Base-by-base conservation (phyloP, 2,888 invertebrate species). In the Dicroscelio sp. region DNA sequence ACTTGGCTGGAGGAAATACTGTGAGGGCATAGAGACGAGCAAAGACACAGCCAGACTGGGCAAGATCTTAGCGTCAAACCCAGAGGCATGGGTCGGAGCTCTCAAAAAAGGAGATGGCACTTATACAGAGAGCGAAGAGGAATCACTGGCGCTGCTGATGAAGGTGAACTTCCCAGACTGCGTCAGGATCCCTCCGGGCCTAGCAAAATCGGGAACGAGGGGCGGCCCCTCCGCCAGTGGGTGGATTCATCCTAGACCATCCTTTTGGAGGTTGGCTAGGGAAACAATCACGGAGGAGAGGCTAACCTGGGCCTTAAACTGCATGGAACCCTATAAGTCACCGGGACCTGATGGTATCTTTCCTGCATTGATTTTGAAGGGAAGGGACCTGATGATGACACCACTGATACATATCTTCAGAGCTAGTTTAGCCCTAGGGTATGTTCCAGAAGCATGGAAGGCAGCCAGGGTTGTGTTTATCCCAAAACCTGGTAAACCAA, bases 71-170 rank as follows among this genome's bases (percentile, higher is more conserved):
- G 71, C 43, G 10, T 83, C 82, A 0, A 71, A 83, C 27, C 71
- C 71, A 17, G 60, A 83, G 2, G 71, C 82, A 1, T 83, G 71
- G 60, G 52, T 83, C 0, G 71, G 43, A 8, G 60, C 60, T 2
- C n/a, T 71, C 6, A 71, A 60, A 20, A 1, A 43, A 10, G 12
- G 10, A 3, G 20, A 67, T 10, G 52, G 25, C 27, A 63, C 2
- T 27, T 78, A 78, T 30, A n/a, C n/a, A n/a, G n/a, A n/a, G n/a
- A n/a, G n/a, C 25, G 79, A 80, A 17, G 67, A 33, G 14, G 67
- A 80, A 17, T 25, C 67, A 6, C 20, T 67, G 5, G 12, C 17
- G 4, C 8, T 25, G 17, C 35, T 58, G 33, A 23, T 55, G 58
- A 25, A 31, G 17, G 23, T 20, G 3, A 79, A 79, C 31, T 63